phyloP scores from a whole-genome alignment of 2,888 invertebrate species.

The Dynastes tityus region DNA sequence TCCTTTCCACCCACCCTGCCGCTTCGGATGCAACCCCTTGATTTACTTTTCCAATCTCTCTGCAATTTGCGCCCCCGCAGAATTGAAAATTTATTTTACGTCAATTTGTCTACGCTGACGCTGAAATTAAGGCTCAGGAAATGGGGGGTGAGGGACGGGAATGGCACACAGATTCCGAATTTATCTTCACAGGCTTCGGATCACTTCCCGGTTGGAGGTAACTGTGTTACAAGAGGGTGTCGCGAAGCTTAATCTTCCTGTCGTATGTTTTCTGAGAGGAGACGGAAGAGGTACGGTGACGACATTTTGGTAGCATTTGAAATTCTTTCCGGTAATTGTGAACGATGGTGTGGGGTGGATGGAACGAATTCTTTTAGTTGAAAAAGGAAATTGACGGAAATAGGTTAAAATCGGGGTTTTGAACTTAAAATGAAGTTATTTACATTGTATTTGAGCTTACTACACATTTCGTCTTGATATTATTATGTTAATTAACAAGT shows the following conservation, averaged over 20 bases:
- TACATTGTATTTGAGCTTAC: no score
- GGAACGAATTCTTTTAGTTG: not conserved
- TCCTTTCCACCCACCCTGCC: not conserved
- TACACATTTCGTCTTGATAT: no score
- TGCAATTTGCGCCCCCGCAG: slow-evolving; percentile 39
- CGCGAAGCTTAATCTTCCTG: slow-evolving; percentile 8
- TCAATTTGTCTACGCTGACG: slow-evolving; percentile 35
- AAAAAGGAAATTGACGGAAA: no score
- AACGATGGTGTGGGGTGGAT: not conserved
- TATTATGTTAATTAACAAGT: no score
- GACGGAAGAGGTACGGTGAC: not conserved
- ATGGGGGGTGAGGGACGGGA: not conserved
- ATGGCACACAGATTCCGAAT: slow-evolving; percentile 29
- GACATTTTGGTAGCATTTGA: not conserved
- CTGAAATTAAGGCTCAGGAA: slow-evolving; percentile 21
- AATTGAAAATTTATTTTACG: slow-evolving; percentile 37
- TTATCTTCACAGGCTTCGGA: slow-evolving; percentile 1
- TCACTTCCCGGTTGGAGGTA: no score
- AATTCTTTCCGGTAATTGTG: not conserved
- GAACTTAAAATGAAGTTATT: no score
- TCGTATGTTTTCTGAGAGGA: not conserved
- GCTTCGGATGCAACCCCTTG: slow-evolving; percentile 21
- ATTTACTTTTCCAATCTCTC: slow-evolving; percentile 31
- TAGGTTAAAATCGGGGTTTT: no score
- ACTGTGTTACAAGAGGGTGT: not conserved